Conservation (phyloP, 92 coral and sea anemone species). For the Diadumene lineata region DNA sequence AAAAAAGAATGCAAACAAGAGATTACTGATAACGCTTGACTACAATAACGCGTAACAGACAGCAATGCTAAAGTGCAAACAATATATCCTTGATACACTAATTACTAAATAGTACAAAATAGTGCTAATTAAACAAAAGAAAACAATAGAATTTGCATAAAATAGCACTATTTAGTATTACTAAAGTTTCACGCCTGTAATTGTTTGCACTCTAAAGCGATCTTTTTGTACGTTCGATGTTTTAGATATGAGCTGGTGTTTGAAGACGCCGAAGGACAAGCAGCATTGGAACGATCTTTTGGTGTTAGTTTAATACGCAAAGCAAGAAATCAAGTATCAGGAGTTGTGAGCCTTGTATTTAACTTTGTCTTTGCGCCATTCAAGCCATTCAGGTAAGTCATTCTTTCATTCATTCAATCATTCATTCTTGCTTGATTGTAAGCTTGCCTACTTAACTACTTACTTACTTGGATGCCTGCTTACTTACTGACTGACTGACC, state of each 20-base stretch:
- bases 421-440: neutral
- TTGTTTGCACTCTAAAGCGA: no score
- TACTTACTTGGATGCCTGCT: neutral
- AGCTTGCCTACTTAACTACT: neutral
- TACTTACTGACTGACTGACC: neutral
- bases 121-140: no score
- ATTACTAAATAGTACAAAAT: no score
- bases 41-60: no score
- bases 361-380: constrained; percentile 90
- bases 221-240: neutral
- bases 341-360: constrained; percentile 86
- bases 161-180: no score
- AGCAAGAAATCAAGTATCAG: constrained; percentile 86
- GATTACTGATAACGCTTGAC: no score
- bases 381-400: constrained; percentile 92
- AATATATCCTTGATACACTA: no score
- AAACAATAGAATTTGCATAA: no score
- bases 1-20: no score
- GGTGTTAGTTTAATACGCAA: constrained; percentile 88
- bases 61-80: no score
- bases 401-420: neutral
- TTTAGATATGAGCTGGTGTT: constrained; percentile 82
- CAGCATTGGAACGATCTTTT: constrained; percentile 89
- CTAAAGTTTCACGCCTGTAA: no score
- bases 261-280: constrained; percentile 84